Evolutionary conservation across 2,888 invertebrate species (phyloP).

Genomic region (Eueremaeus valkanovi): DNA sequence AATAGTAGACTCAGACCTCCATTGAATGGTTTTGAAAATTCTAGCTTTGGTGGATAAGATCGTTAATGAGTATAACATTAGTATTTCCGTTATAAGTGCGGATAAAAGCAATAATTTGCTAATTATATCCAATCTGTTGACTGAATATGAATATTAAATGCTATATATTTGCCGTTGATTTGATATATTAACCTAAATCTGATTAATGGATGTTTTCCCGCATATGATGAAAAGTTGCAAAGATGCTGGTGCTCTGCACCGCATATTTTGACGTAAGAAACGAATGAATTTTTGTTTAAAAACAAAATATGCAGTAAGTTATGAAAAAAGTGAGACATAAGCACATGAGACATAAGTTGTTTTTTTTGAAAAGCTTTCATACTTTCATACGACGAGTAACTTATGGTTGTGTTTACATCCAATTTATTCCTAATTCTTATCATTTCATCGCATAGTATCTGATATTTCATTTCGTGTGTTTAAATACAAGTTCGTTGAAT

Average conservation of each 20-base stretch:
- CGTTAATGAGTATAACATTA: too few relatives aligned
- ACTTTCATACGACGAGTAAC: neutral
- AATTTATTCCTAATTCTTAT: neutral
- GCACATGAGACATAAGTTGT: neutral
- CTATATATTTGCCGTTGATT: too few relatives aligned
- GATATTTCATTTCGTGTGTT: neutral
- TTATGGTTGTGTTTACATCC: constrained; percentile 21
- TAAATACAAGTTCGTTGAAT: neutral
- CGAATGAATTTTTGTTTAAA: neutral
- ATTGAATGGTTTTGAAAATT: too few relatives aligned
- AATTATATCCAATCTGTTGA: too few relatives aligned
- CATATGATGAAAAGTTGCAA: constrained; percentile 28
- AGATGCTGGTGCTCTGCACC: neutral
- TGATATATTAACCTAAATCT: constrained; percentile 27
- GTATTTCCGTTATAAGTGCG: too few relatives aligned
- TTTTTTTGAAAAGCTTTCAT: neutral
- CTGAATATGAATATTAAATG: too few relatives aligned
- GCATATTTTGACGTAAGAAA: neutral
- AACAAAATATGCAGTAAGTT: neutral
- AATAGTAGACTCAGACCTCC: too few relatives aligned
- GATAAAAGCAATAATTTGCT: too few relatives aligned
- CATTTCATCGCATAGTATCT: neutral
- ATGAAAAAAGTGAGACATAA: constrained; percentile 6
- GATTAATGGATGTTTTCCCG: constrained; percentile 21
- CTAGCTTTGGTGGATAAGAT: too few relatives aligned